Evolutionary conservation across 1,140 invertebrate genomes (phyloP).

Genomic region (Drosophila ogumai): DNA sequence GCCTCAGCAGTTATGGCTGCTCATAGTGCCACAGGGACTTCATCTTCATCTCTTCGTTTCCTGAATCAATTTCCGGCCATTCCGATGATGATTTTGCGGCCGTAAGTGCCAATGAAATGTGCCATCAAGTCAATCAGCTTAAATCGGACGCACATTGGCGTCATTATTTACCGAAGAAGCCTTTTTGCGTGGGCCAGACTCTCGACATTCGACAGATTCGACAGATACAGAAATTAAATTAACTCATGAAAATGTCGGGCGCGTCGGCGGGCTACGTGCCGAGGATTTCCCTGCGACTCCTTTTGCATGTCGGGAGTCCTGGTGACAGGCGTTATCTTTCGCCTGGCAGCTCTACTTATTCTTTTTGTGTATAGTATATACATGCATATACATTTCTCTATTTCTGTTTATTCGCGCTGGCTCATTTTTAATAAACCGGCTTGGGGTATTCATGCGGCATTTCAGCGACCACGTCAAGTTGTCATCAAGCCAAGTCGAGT

Average conservation of each 20-base stretch:
- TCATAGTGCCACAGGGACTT: slow-evolving; percentile 3
- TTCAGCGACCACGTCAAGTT: slow-evolving; percentile 59
- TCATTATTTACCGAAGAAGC: slow-evolving; percentile 35
- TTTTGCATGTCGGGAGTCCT: slow-evolving; percentile 33
- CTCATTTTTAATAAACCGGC: slow-evolving; percentile 51
- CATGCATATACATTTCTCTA: neutral
- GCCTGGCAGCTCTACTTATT: slow-evolving; percentile 17
- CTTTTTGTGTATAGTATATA: neutral
- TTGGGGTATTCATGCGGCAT: slow-evolving; percentile 37
- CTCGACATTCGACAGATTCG: slow-evolving; percentile 17
- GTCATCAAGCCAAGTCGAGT: slow-evolving; percentile 61
- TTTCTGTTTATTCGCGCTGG: slow-evolving; percentile 25
- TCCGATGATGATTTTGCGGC: slow-evolving; percentile 18
- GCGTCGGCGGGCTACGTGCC: slow-evolving; percentile 53
- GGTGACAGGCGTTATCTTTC: slow-evolving; percentile 24
- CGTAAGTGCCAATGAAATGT: slow-evolving; percentile 32
- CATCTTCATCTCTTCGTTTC: slow-evolving; percentile 28
- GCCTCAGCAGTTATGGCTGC: neutral
- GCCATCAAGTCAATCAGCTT: slow-evolving; percentile 63
- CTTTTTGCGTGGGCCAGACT: neutral
- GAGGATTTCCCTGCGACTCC: slow-evolving; percentile 47
- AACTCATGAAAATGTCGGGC: slow-evolving; percentile 47
- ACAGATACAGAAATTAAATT: slow-evolving; percentile 68
- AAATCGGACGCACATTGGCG: slow-evolving; percentile 48
- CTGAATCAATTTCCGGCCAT: slow-evolving; percentile 53